phyloP scores from a whole-genome alignment of 92 coral and sea anemone genomes.

The Phenganax marumi region DNA sequence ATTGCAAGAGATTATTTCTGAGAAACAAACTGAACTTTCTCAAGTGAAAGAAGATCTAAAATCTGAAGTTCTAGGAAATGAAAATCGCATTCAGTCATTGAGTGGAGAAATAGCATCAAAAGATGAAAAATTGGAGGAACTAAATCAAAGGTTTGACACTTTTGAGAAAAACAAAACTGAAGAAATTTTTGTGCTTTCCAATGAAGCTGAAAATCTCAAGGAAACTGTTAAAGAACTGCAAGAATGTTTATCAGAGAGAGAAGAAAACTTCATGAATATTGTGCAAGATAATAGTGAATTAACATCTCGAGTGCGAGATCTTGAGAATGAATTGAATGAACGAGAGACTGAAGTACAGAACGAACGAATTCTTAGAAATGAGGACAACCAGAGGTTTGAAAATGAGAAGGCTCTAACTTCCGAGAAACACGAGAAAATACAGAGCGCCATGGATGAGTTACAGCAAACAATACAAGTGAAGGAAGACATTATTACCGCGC shows the following conservation, averaged over 20 bases:
- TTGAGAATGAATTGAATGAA: background rate
- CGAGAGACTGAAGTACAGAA: conserved; percentile 15
- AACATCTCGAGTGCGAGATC: background rate
- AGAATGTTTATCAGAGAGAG: background rate
- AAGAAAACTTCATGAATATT: background rate
- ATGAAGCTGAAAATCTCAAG: conserved; percentile 16
- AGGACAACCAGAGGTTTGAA: conserved; percentile 9
- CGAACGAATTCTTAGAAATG: conserved; percentile 16
- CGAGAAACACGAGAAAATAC: background rate
- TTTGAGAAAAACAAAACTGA: conserved; percentile 3
- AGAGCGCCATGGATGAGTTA: conserved; percentile 39
- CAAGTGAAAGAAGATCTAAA: background rate
- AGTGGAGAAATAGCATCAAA: background rate
- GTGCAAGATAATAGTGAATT: background rate
- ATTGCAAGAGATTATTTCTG: background rate
- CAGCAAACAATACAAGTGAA: conserved; percentile 7
- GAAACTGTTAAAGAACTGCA: conserved; percentile 8
- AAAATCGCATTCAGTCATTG: conserved; percentile 13
- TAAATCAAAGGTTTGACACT: conserved; percentile 2
- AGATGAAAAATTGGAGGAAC: conserved; percentile 12
- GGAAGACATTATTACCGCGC: conserved; percentile 33
- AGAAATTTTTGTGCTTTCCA: background rate
- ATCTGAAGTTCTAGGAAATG: background rate
- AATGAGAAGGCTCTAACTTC: background rate
- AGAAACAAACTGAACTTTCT: background rate